phyloP scores from a whole-genome alignment of 2,113 vertebrate genomes.

The Muscicapa adusta region DNA sequence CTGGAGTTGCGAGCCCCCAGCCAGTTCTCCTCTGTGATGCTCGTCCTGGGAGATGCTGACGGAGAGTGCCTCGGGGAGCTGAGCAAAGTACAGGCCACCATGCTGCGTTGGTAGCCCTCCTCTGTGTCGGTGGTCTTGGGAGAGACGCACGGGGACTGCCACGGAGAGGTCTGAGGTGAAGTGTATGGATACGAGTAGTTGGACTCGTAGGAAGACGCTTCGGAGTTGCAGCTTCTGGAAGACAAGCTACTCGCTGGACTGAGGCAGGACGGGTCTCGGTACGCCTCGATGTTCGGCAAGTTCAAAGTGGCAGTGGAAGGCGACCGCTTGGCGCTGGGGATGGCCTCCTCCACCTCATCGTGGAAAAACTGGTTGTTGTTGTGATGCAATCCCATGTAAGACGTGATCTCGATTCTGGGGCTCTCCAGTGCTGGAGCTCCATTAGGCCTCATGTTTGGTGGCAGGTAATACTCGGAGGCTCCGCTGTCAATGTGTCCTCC shows the following conservation, averaged over 20 bases:
- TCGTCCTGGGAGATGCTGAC: conserved; percentile 84
- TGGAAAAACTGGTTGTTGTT: conserved; percentile 82
- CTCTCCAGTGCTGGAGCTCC: conserved; percentile 88
- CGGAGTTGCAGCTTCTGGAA: conserved; percentile 94
- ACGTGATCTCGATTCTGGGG: conserved; percentile 94
- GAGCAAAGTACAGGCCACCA: conserved; percentile 86
- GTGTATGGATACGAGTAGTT: conserved; percentile 91
- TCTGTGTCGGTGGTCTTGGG: conserved; percentile 83
- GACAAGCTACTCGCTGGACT: conserved; percentile 95
- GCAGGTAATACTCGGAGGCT: conserved; percentile 82
- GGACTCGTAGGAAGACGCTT: conserved; percentile 94
- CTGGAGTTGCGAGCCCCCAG: conserved; percentile 78
- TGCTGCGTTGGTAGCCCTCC: conserved; percentile 77
- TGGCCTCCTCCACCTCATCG: conserved; percentile 82
- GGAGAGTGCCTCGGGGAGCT: conserved; percentile 88
- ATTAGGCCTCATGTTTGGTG: conserved; percentile 79
- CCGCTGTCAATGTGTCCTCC: conserved; percentile 77
- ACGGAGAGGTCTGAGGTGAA: conserved; percentile 92
- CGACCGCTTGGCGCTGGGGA: conserved; percentile 76
- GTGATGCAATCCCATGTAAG: conserved; percentile 82
- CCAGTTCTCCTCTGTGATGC: conserved; percentile 89
- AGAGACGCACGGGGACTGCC: conserved; percentile 96
- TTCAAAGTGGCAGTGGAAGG: conserved; percentile 89
- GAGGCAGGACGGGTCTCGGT: conserved; percentile 91
- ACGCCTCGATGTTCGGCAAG: conserved; percentile 87